Base-by-base conservation (phyloP, 1,140 invertebrate genomes). In the Solenopsis fugax region DNA sequence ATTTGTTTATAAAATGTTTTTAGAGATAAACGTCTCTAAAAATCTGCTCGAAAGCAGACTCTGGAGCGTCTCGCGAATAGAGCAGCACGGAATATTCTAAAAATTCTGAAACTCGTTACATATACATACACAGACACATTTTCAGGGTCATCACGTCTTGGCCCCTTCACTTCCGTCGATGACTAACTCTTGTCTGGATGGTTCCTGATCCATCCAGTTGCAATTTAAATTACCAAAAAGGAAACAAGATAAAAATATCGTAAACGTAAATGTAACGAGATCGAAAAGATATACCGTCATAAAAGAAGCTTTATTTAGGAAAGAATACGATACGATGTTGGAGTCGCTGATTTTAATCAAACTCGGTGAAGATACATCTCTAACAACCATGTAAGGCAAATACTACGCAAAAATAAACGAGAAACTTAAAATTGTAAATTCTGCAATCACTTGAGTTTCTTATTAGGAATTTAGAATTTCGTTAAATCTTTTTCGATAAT, bases 61-160 rank as follows among this genome's bases (percentile, higher is more conserved):
- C 21, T 37, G 12, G 12, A 60, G 24, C 58, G 24, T 60, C 24
- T 34, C 78, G 24, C 37, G 67, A 16, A 73, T 58, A 78, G 18
- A 65, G 37, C n/a, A 56, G 41, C 24, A 9, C 7, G 24, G 65
- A 29, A 4, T 84, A 84, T 50, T 73, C 24, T 60, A 75, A 75
- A 84, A 84, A 84, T 84, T 58, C 67, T 84, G 52, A 45, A 60
- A 34, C 41, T 82, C 41, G 58, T 84, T 48, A 69, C 41, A 69
- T 41, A 69, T 48, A 48, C 12, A 69, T 48, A 69, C 45, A 48
- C 65, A 62, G 24, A 69, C 1, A 50, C 29, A 48, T 62, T 84
- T 60, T 84, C 80, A 84, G n/a, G 80, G 80, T 41, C 54, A 56
- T 29, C 64, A 4, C 52, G 41, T 82, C 21, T 73, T 45, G 41